A percentile compares a stretch with the other conserved stretches of the same genome.
phyloP scores from a whole-genome alignment of 2,113 vertebrate species.

The Leucosticte australis region DNA sequence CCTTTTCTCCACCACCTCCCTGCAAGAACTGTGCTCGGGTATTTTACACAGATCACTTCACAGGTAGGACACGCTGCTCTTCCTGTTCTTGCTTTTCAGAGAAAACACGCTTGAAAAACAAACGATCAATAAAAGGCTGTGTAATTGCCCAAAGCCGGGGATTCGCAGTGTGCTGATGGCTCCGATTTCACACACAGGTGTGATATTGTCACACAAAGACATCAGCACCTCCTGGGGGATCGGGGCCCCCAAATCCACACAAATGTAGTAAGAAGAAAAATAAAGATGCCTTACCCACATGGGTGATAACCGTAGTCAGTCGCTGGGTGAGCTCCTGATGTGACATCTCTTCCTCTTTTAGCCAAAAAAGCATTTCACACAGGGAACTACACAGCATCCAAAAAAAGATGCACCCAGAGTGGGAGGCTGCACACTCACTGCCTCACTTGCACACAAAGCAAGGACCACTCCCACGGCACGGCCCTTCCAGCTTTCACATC shows the following conservation, averaged over 20 bases:
- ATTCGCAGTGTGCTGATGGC: background rate
- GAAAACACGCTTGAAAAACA: background rate
- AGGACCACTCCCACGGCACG: conserved; percentile 76
- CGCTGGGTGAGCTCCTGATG: conserved; percentile 87
- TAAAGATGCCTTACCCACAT: conserved; percentile 85
- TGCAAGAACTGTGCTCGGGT: background rate
- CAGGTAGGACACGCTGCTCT: background rate
- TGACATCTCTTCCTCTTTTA: conserved; percentile 92
- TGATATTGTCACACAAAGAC: conserved; percentile 21
- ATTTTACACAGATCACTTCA: conserved; percentile 45
- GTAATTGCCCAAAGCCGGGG: background rate
- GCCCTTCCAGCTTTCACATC: conserved; percentile 61
- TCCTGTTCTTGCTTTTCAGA: background rate
- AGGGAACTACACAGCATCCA: conserved; percentile 64
- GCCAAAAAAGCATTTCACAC: conserved; percentile 88
- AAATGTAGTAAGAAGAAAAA: background rate
- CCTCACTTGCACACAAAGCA: conserved; percentile 72
- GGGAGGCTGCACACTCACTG: conserved; percentile 60
- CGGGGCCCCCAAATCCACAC: background rate
- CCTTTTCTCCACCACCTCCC: background rate
- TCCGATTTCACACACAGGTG: conserved; percentile 14
- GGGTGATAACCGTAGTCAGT: conserved; percentile 89
- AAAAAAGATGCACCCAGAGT: conserved; percentile 52
- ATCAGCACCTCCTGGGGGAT: background rate
- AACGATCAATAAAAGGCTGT: background rate